phyloP scores from a whole-genome alignment of 1,140 invertebrate species.

The Aphaenogaster floridana region DNA sequence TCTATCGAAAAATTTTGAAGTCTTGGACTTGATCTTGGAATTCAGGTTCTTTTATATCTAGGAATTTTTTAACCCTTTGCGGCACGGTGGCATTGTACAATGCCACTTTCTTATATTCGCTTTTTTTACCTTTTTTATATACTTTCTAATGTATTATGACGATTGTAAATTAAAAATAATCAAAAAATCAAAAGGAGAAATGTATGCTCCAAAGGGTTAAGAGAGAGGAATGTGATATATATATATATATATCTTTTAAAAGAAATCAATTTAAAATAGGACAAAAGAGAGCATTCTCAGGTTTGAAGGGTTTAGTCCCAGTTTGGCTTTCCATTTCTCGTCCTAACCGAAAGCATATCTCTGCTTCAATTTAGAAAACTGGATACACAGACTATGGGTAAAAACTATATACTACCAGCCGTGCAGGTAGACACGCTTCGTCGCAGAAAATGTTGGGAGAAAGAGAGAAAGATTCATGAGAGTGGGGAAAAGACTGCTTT shows the following conservation, averaged over 20 bases:
- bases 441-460: background rate
- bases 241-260: background rate
- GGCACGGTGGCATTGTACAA: no score
- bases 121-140: no score
- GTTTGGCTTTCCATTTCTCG: background rate
- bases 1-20: background rate
- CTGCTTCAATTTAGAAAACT: slow-evolving; percentile 18
- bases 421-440: slow-evolving; percentile 55
- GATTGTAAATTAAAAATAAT: no score
- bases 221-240: background rate
- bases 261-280: background rate
- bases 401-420: background rate
- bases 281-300: background rate
- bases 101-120: no score
- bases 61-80: background rate
- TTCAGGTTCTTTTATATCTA: background rate
- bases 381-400: background rate
- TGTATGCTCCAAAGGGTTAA: no score
- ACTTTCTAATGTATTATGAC: no score
- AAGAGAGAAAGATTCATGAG: slow-evolving; percentile 29
- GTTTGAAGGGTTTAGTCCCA: background rate
- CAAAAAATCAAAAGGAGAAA: no score
- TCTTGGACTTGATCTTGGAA: no score
- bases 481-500: slow-evolving; percentile 30
- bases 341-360: background rate